phyloP scores from a whole-genome alignment of 2,888 invertebrate species.

The Drosophila paranaensis region DNA sequence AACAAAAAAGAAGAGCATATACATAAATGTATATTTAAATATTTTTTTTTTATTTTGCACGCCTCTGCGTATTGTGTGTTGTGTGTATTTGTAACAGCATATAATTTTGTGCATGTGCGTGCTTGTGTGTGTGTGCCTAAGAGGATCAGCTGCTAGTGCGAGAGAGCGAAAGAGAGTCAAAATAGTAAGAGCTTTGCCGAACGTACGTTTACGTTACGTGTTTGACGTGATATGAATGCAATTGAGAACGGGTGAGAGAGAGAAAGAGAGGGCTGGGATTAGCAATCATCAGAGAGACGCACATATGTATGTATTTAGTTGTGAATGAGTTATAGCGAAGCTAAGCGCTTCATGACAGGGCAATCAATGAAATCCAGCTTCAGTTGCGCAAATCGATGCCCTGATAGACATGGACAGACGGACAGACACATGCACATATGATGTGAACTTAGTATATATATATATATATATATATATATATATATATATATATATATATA shows the following conservation, averaged over 20 bases:
- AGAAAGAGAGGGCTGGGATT: not conserved
- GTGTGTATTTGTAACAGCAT: constrained; percentile 11
- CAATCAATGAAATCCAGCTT: constrained; percentile 31
- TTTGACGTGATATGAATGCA: not conserved
- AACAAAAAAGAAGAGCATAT: not conserved
- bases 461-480: constrained; percentile 32
- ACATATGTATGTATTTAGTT: not conserved
- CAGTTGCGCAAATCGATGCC: constrained; percentile 10
- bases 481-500: constrained; percentile 30
- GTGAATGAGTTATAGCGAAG: not conserved
- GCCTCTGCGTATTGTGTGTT: constrained; percentile 5
- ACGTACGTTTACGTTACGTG: not conserved
- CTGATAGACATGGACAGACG: not conserved
- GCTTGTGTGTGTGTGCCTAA: not conserved
- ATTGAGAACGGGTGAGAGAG: not conserved
- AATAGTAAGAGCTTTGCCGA: not conserved
- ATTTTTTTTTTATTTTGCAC: constrained; percentile 10
- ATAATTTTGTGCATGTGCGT: not conserved
- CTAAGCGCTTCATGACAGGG: constrained; percentile 1
- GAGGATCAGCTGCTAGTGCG: not conserved
- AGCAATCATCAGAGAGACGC: not conserved
- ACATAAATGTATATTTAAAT: not conserved
- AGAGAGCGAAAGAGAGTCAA: not conserved
- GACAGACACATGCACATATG: constrained; percentile 12
- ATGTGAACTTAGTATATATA: constrained; percentile 26